Conservation (phyloP, 2,113 vertebrate species). For the Eubucco bourcierii region DNA sequence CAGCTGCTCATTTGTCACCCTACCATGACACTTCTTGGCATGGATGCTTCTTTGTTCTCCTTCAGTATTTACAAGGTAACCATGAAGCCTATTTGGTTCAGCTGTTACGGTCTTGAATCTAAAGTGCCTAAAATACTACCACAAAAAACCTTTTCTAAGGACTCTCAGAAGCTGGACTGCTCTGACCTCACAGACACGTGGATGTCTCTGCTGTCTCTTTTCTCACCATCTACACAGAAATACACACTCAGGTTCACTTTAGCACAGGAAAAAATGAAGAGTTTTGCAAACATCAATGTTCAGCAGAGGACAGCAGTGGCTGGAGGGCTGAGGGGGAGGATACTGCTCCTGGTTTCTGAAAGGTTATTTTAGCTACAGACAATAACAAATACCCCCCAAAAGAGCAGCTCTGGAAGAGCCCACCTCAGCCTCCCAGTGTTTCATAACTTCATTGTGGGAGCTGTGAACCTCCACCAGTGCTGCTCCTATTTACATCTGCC, state of each 20-base stretch:
- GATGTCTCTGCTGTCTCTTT: background rate
- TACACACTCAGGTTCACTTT: background rate
- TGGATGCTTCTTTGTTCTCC: background rate
- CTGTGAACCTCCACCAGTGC: background rate
- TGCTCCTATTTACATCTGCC: background rate
- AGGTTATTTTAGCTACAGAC: conserved; percentile 13
- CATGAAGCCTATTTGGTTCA: background rate
- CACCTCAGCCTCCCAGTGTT: background rate
- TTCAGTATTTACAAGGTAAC: background rate
- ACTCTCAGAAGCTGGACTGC: background rate
- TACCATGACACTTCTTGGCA: background rate
- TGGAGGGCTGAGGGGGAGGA: conserved; percentile 12
- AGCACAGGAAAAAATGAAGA: conserved; percentile 17
- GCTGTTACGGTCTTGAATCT: background rate
- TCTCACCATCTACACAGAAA: background rate
- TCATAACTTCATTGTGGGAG: background rate
- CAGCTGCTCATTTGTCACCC: background rate
- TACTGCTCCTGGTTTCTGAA: background rate
- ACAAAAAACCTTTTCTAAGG: background rate
- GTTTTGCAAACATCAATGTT: background rate
- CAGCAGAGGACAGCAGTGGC: background rate
- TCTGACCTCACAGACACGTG: background rate
- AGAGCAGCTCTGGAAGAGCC: background rate
- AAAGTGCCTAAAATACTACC: background rate
- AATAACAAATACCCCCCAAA: background rate